Percentiles rank a stretch among this genome's conserved stretches.
These are phyloP conservation scores for Oryctolagus cuniculus DNA, from an alignment of 2,113 vertebrate genomes.

Conservation along the genomic window mOryCun1.1 NC_091432.1:102982001-102982500, in stretches of 20 bases:
- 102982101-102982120: neutral
- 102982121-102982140: neutral
- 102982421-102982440: too few relatives aligned
- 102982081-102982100: neutral
- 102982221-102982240: neutral
- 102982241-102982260: neutral
- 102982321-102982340: too few relatives aligned
- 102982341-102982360: too few relatives aligned
- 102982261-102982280: neutral
- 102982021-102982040: neutral
- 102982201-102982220: neutral
- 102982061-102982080: neutral
- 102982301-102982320: neutral
- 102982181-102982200: neutral
- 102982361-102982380: too few relatives aligned
- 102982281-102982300: conserved; percentile 6
- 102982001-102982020: neutral
- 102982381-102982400: too few relatives aligned
- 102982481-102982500: too few relatives aligned
- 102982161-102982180: neutral
- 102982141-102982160: neutral
- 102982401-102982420: too few relatives aligned
- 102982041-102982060: neutral
- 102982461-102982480: too few relatives aligned
- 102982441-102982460: too few relatives aligned